A percentile compares a stretch with the other conserved stretches of the same genome.
These are phyloP conservation scores for Chymomyza fuscimana DNA, from an alignment of 2,888 invertebrate species.

Conservation along the genomic window DNA sequence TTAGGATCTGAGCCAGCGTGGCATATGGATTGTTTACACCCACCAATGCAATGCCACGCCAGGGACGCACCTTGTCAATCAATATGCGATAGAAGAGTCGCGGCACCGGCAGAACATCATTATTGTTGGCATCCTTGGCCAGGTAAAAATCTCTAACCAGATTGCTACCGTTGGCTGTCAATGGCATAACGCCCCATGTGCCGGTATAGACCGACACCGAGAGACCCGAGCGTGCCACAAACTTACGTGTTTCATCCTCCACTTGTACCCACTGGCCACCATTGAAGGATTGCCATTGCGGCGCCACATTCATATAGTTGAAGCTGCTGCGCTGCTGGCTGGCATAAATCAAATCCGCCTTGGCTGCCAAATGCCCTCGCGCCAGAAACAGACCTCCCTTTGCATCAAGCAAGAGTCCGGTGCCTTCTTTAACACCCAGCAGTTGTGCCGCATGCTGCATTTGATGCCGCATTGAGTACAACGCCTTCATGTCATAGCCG, in stretches of 20 bases:
- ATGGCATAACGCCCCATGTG: constrained; percentile 81
- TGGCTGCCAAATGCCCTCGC: constrained; percentile 81
- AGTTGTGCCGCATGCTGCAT: constrained; percentile 65
- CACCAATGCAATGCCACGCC: constrained; percentile 81
- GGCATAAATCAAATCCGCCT: constrained; percentile 81
- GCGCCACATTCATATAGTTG: constrained; percentile 81
- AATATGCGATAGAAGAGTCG: constrained; percentile 82
- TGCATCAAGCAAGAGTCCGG: constrained; percentile 55
- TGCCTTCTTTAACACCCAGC: constrained; percentile 52
- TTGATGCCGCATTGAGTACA: constrained; percentile 77
- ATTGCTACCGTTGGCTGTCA: constrained; percentile 65
- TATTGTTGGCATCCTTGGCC: constrained; percentile 67
- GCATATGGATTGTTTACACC: constrained; percentile 79
- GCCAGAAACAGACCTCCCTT: constrained; percentile 73
- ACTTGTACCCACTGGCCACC: constrained; percentile 82
- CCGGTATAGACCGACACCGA: constrained; percentile 82
- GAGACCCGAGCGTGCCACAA: constrained; percentile 74
- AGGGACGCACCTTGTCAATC: constrained; percentile 76
- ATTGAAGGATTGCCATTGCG: constrained; percentile 83
- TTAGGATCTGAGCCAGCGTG: constrained; percentile 59
- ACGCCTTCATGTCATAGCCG: constrained; percentile 64
- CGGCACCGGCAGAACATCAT: constrained; percentile 81
- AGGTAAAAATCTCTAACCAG: constrained; percentile 74
- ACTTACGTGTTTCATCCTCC: constrained; percentile 80
- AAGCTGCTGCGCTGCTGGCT: constrained; percentile 81